Conservation (phyloP, 2,888 invertebrate species). For the Drosophila tanythrix region DNA sequence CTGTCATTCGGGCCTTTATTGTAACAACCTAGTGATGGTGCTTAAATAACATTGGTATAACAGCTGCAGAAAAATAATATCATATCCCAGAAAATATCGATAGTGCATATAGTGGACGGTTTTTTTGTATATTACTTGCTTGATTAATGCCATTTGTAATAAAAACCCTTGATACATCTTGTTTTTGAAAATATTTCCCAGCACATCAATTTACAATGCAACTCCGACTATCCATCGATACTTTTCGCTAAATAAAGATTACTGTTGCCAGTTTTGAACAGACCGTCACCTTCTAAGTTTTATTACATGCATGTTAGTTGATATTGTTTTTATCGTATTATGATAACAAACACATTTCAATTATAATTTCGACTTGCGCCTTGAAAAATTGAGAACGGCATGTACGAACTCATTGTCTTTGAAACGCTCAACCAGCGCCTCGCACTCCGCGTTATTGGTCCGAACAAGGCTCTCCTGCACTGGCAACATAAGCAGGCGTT, state of each 20-base stretch:
- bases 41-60: not conserved
- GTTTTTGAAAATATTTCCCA: not conserved
- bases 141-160: not conserved
- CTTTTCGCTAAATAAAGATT: not conserved
- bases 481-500: conserved; percentile 88
- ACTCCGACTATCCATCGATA: not conserved
- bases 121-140: not conserved
- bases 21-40: not conserved
- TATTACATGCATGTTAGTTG: not conserved
- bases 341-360: not conserved
- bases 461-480: conserved; percentile 88
- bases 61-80: not conserved
- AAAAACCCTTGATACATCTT: not conserved
- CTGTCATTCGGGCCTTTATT: not conserved
- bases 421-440: conserved; percentile 88
- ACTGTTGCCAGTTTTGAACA: not conserved
- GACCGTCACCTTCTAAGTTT: not conserved
- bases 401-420: conserved; percentile 88
- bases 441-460: conserved; percentile 89
- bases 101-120: not conserved
- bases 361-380: conserved; percentile 81
- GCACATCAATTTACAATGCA: not conserved
- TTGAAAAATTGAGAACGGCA: conserved; percentile 83
- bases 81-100: not conserved
- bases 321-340: not conserved